Percentiles rank a stretch among this genome's conserved stretches.
These are phyloP conservation scores for Drosophila barbarae DNA, from an alignment of 2,888 invertebrate species.

Conservation along the genomic window DNA sequence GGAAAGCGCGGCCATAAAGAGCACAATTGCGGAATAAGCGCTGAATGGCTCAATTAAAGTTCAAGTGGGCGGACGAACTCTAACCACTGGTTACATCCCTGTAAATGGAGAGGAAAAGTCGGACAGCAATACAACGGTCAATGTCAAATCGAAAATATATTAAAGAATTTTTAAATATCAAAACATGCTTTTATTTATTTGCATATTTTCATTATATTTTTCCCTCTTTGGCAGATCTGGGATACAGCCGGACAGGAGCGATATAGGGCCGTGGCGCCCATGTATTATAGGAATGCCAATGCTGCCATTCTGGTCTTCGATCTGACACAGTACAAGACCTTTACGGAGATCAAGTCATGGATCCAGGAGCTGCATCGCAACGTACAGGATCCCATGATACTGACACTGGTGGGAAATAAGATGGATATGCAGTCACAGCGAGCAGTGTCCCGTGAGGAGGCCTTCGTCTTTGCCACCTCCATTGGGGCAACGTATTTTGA, in stretches of 20 bases:
- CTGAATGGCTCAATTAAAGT: slow-evolving; percentile 67
- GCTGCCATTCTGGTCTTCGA: slow-evolving; percentile 94
- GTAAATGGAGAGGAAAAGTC: not conserved
- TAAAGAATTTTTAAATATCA: not conserved
- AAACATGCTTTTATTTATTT: not conserved
- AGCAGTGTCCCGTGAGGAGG: slow-evolving; percentile 85
- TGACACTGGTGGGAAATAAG: slow-evolving; percentile 93
- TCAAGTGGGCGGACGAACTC: slow-evolving; percentile 32
- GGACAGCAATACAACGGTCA: not conserved
- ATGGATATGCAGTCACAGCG: slow-evolving; percentile 86
- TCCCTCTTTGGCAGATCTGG: slow-evolving; percentile 75
- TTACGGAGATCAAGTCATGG: slow-evolving; percentile 91
- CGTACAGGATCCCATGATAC: slow-evolving; percentile 88
- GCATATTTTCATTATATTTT: not conserved
- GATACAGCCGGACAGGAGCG: slow-evolving; percentile 80
- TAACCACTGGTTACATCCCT: slow-evolving; percentile 13
- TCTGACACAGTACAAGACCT: slow-evolving; percentile 87
- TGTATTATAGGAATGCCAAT: slow-evolving; percentile 96
- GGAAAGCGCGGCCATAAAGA: slow-evolving; percentile 57
- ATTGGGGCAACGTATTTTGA: slow-evolving; percentile 93
- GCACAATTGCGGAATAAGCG: slow-evolving; percentile 63
- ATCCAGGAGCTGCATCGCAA: slow-evolving; percentile 89
- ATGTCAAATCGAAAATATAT: not conserved
- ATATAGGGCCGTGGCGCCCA: slow-evolving; percentile 94
- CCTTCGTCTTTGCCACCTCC: slow-evolving; percentile 86